Evolutionary conservation across 2,797 vertebrate genomes (phyloP).

Genomic region (Megalops cyprinoides): DNA sequence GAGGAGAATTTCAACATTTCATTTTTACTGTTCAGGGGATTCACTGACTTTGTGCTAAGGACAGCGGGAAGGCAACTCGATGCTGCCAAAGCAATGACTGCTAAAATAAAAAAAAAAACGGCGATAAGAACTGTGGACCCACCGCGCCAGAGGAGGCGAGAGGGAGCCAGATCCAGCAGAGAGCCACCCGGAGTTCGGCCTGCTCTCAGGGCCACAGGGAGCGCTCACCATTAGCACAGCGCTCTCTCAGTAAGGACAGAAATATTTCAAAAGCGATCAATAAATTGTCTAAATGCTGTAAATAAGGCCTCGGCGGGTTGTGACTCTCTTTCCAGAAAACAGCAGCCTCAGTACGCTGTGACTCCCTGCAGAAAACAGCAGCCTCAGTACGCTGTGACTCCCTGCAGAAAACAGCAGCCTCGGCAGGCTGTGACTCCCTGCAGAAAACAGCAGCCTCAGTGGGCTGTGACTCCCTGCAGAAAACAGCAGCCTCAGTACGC

Average conservation of each 20-base stretch:
- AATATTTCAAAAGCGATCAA: slow-evolving; percentile 50
- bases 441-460: too few species aligned
- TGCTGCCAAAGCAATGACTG: slow-evolving; percentile 40
- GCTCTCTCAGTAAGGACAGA: slow-evolving; percentile 53
- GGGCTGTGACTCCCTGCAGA: too few species aligned
- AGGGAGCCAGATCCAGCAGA: slow-evolving; percentile 31
- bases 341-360: too few species aligned
- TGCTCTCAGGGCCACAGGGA: slow-evolving; percentile 34
- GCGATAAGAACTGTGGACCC: slow-evolving; percentile 19
- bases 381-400: too few species aligned
- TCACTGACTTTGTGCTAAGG: not conserved
- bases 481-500: too few species aligned
- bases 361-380: too few species aligned
- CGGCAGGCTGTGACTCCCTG: too few species aligned
- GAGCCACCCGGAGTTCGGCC: slow-evolving; percentile 31
- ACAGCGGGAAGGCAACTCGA: slow-evolving; percentile 34
- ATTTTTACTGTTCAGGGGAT: slow-evolving; percentile 32
- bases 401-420: too few species aligned
- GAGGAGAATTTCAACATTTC: slow-evolving; percentile 49
- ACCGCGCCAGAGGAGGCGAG: slow-evolving; percentile 27
- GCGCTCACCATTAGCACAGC: slow-evolving; percentile 44
- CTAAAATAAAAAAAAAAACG: slow-evolving; percentile 15
- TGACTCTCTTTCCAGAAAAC: too few species aligned
- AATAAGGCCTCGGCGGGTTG: too few species aligned
- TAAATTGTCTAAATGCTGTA: slow-evolving; percentile 46